Evolutionary conservation across 2,797 vertebrate genomes (phyloP), one percentile per base, ranked within the genome.

Genomic region (Chaenodraco wilsoni): DNA sequence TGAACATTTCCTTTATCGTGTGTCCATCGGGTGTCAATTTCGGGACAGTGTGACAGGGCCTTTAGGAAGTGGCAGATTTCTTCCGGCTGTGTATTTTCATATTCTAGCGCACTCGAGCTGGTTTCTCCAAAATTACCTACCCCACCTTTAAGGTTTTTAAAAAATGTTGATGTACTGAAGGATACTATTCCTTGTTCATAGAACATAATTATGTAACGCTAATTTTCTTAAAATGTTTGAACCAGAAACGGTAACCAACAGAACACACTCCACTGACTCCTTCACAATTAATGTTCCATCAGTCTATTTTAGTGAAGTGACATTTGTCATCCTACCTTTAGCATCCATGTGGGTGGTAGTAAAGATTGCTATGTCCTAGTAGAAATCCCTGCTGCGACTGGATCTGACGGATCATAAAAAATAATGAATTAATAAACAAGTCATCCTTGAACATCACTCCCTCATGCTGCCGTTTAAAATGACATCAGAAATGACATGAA

Each of bases 291-390:
- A 80, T 68, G 50, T 69, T 58, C 55, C 40, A 65, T 66, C 50
- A 41, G 65, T 80, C 78, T 88, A 91, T 85, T 88, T 88, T 55
- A 48, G 65, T 58, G 31, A 82, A 68, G 59, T 76, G 74, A 82
- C 80, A 85, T 87, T 72, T 78, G 65, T 80, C 72, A 74, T 40
- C 78, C 78, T 84, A 84, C 85, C 61, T 81, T 81, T 86, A 84
- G 78, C 37, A 49, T 71, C 31, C 65, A 76, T 71, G 56, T 83
- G 70, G 77, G 76, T 75, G 80, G 81, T 81, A 55, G 33, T 37
- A 87, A 83, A 84, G 46, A 70, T 58, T 49, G 49, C 63, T 27
- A 65, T 80, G 72, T 48, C 51, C 62, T 17, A 45, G 51, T 2
- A 46, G 14, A 45, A 67, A 68, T 50, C 60, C 65, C 51, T 62